Conservation (phyloP, 2,888 invertebrate species). For the Drosophila anceps region DNA sequence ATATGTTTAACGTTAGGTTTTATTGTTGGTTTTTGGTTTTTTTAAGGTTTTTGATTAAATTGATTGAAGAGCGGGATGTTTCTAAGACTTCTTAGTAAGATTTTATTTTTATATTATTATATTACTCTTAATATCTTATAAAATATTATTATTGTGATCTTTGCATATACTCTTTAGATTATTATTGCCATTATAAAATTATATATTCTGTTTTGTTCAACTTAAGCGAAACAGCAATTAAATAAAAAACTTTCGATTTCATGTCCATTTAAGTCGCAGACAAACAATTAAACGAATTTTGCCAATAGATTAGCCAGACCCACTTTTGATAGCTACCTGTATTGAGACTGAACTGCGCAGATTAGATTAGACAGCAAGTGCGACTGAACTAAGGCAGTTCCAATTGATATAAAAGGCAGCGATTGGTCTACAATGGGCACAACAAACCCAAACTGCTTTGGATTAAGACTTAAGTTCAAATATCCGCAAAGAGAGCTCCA, state of each 20-base stretch:
- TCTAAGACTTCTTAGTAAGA: no score
- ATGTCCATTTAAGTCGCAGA: neutral
- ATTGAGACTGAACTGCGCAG: constrained; percentile 2
- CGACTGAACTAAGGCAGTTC: constrained; percentile 35
- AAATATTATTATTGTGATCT: no score
- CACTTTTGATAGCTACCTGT: constrained; percentile 4
- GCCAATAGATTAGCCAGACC: constrained; percentile 21
- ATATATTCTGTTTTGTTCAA: neutral
- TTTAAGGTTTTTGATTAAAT: no score
- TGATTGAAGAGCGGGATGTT: neutral
- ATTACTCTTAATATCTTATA: no score
- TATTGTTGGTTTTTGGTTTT: no score
- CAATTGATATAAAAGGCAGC: constrained; percentile 52
- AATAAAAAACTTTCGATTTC: neutral
- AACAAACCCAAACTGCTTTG: constrained; percentile 28
- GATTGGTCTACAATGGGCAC: neutral
- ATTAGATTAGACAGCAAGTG: constrained; percentile 61
- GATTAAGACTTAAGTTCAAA: neutral
- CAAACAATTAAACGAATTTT: constrained; percentile 17
- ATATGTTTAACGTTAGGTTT: no score
- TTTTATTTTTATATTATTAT: no score
- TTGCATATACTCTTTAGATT: no score
- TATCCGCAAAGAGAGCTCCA: neutral
- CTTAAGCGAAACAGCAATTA: neutral
- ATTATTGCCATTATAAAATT: no score